Base-by-base conservation (phyloP, 2,888 invertebrate genomes). In the Odontothrips loti region DNA sequence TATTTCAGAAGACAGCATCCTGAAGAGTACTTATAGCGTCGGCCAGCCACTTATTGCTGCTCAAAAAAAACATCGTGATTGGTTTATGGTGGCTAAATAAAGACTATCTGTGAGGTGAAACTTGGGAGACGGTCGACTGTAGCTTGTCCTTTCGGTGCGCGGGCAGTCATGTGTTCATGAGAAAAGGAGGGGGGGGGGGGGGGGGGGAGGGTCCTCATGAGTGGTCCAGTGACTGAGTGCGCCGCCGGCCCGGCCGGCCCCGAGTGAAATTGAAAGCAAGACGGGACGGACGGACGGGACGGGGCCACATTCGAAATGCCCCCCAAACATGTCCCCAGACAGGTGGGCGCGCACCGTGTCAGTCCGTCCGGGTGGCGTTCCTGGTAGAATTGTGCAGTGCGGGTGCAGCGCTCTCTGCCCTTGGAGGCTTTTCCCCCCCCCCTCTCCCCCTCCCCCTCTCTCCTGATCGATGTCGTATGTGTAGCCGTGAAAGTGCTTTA, bases 191-290 rank as follows among this genome's bases (percentile, higher is more conserved):
- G 34, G 34, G 34, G 34, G 6, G 34, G 34, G 34, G 6, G 2
- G 34, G 34, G 6, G 2, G 34, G 34, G 34, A 6, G 34, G 34
- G 34, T 43, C 34, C 34, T 43, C 34, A 17, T 17, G 58, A 58
- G 20, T 58, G 58, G 58, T 1, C 68, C 68, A 0, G 68, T n/a
- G 23, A 43, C 34, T 43, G 34, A 43, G 34, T 43, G 34, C 34
- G 34, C 3, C 34, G 3, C n/a, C n/a, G n/a, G n/a, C 34, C 34
- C 34, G 3, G 34, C 34, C 34, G 3, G 34, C 34, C 34, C 6
- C 34, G 34, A 43, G 68, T 75, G 68, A 75, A 75, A 75, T 75
- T 75, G 68, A 75, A 75, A 75, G 68, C 27, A 75, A 23, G 68
- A 43, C 34, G 34, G 34, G 34, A 43, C n/a, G n/a, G n/a, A n/a